These are phyloP conservation scores for Trichopoda pennipes DNA, from an alignment of 2,888 invertebrate genomes.

Conservation along the genomic window DNA sequence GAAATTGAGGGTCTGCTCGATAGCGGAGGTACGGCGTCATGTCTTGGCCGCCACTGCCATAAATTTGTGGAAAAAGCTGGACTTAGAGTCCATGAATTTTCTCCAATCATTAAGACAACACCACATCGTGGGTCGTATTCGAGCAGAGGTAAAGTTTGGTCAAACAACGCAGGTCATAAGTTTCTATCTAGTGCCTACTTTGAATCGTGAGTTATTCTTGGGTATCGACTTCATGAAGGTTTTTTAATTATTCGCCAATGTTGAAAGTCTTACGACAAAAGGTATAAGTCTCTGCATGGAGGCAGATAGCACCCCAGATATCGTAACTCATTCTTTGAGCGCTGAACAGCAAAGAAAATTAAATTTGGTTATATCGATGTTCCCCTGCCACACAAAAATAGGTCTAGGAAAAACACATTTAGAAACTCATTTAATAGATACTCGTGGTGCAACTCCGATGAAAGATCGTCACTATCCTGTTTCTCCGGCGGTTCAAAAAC, in stretches of 20 bases:
- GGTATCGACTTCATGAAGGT: conserved; percentile 20
- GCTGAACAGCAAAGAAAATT: conserved; percentile 1
- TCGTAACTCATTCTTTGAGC: background rate
- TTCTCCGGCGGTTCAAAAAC: conserved; percentile 4
- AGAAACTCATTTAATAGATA: background rate
- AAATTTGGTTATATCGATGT: background rate
- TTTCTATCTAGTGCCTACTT: conserved; percentile 29
- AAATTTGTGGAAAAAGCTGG: background rate
- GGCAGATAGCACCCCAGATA: background rate
- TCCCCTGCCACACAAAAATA: background rate
- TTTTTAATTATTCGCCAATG: conserved; percentile 3
- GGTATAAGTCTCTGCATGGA: conserved; percentile 4
- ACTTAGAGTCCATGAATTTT: background rate
- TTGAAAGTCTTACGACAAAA: conserved; percentile 22
- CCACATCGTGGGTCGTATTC: background rate
- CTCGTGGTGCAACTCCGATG: conserved; percentile 1
- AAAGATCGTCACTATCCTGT: background rate
- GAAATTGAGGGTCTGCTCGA: background rate
- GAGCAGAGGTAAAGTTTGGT: conserved; percentile 2
- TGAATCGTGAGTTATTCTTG: conserved; percentile 18
- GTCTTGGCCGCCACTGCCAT: background rate
- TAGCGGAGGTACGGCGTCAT: conserved; percentile 13
- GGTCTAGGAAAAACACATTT: background rate
- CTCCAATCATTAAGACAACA: conserved; percentile 6
- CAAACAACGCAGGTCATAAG: background rate